Conservation (phyloP, 2,113 vertebrate genomes). For the Hyperopisus bebe region DNA sequence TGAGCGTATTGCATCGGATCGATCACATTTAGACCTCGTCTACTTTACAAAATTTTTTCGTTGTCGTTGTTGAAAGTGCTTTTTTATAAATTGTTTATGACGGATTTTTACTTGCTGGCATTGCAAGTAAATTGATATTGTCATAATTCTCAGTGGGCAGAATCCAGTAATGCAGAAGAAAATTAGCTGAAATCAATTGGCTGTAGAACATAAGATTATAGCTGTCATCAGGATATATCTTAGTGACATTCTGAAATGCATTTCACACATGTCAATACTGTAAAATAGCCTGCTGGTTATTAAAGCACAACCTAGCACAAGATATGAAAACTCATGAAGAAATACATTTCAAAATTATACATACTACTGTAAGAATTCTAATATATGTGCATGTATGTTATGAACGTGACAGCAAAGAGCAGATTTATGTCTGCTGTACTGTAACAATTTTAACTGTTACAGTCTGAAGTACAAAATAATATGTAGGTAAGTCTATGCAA, state of each 20-base stretch:
- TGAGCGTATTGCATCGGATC: not conserved
- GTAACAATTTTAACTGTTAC: not conserved
- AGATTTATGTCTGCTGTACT: slow-evolving; percentile 6
- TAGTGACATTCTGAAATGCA: slow-evolving; percentile 4
- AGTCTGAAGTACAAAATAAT: not conserved
- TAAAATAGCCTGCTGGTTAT: slow-evolving; percentile 9
- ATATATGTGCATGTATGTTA: not conserved
- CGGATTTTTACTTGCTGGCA: not conserved
- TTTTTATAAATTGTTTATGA: not conserved
- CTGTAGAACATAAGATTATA: slow-evolving; percentile 15
- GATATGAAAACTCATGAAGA: not conserved
- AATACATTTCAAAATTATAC: slow-evolving; percentile 5
- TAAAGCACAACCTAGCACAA: not conserved
- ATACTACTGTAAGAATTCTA: slow-evolving; percentile 9
- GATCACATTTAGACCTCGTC: not conserved
- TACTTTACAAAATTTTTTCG: not conserved
- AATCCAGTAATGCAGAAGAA: slow-evolving; percentile 9
- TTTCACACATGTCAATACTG: slow-evolving; percentile 24
- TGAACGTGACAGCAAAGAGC: slow-evolving; percentile 6
- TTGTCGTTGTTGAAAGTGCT: not conserved
- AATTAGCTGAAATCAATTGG: slow-evolving; percentile 24
- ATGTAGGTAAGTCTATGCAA: not conserved
- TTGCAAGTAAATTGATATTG: slow-evolving; percentile 9
- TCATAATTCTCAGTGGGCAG: slow-evolving; percentile 13
- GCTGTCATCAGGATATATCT: slow-evolving; percentile 18